Evolutionary conservation across 1,140 invertebrate species (phyloP), one percentile per base, ranked within the genome.

Genomic region (Andricus grossulariae): DNA sequence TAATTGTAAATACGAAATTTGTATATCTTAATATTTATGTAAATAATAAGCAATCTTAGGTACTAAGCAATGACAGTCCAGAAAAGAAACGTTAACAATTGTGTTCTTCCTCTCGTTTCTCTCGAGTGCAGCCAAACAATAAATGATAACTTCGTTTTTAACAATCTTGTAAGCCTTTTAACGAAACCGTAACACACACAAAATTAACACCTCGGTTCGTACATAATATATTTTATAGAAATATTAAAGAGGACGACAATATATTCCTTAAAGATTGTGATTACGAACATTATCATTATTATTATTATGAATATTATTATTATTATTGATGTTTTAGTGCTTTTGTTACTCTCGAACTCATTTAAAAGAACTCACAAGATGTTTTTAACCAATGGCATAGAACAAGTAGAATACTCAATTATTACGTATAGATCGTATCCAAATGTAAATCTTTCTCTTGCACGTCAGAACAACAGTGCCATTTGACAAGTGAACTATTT

Each of bases 1-100:
- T 66, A 66, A 66, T 11, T 74, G 66, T 80, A 77, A 77, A 80
- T 80, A 76, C 39, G 45, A 76, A 52, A 57, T 71, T 77, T 73
- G 50, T 77, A 73, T 73, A 77, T 50, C 18, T 50, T 74, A 74
- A 71, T 74, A 74, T 71, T 74, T 52, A 32, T 71, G 49, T 70
- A 13, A 71, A 71, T 66, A 66, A 39, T 66, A 66, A 39, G 15
- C 16, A 66, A 39, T 16, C n/a, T 32, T 66, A 66, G 21, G 21
- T 32, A 32, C 13, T 60, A 25, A 39, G 25, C 25, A 66, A 66
- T 39, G 25, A 66, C 60, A 66, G 60, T 39, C 57, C 7, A 66
- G 25, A 66, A 21, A 39, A 66, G 10, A 66, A 76, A 79, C 73
- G 32, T 72, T 74, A 50, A 70, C 51, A 51, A 75, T 74, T 80